Evolutionary conservation across 2,113 vertebrate species (phyloP).

Genomic region (Trachemys scripta): DNA sequence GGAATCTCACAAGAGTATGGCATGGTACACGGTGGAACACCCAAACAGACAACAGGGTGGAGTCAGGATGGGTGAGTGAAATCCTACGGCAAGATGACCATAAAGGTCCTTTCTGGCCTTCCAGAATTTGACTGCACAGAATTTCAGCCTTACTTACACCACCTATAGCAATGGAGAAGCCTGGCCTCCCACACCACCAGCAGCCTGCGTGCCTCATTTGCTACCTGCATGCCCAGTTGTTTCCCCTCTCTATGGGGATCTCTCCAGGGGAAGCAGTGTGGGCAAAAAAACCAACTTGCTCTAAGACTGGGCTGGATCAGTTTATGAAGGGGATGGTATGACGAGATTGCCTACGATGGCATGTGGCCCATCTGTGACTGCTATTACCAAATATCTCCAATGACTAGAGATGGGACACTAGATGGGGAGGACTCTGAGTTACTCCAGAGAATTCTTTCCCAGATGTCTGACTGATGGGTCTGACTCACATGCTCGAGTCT

Average conservation of each 20-base stretch:
- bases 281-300: no score
- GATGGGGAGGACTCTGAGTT: neutral
- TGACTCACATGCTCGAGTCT: neutral
- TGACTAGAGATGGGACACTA: no score
- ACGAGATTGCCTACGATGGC: no score
- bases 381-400: no score
- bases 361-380: no score
- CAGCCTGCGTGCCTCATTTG: neutral
- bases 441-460: neutral
- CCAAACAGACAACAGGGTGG: no score
- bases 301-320: no score
- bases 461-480: neutral
- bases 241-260: fast-evolving
- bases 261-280: neutral
- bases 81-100: neutral
- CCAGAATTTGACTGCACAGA: neutral
- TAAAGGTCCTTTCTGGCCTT: neutral
- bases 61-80: no score
- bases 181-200: neutral
- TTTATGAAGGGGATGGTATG: no score
- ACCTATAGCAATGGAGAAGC: fast-evolving
- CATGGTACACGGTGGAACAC: neutral
- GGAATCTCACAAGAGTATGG: neutral
- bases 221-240: fast-evolving
- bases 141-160: neutral